Conservation (phyloP, 2,113 vertebrate species). For the Seriola dumerili region DNA sequence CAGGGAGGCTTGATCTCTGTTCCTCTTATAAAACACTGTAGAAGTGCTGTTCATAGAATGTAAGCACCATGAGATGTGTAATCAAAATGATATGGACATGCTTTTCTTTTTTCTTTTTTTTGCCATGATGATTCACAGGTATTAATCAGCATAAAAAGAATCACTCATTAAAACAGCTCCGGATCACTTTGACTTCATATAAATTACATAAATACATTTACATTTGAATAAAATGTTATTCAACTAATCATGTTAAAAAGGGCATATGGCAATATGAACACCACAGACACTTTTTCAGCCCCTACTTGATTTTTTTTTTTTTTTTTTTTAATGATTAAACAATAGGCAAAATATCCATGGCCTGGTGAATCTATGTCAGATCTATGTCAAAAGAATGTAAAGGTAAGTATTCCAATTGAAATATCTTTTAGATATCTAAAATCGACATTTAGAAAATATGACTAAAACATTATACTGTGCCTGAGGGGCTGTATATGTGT, state of each 20-base stretch:
- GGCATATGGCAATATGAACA: neutral
- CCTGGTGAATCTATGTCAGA: neutral
- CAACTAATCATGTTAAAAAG: neutral
- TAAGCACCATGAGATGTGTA: neutral
- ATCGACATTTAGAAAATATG: neutral
- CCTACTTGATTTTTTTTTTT: neutral
- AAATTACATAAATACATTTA: neutral
- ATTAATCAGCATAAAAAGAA: neutral
- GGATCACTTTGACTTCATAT: neutral
- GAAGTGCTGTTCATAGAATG: conserved; percentile 12
- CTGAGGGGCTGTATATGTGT: neutral
- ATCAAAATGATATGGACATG: neutral
- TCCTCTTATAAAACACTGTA: conserved; percentile 12
- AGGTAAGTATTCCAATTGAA: neutral
- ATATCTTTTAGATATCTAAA: neutral
- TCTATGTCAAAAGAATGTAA: too few relatives aligned
- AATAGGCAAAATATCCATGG: neutral
- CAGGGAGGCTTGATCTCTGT: conserved; percentile 23
- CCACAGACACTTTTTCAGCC: neutral
- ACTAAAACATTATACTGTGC: neutral
- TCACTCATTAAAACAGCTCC: conserved; percentile 2
- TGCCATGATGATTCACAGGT: neutral
- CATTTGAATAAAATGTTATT: conserved; percentile 6
- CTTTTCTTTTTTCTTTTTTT: neutral
- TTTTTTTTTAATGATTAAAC: neutral